A percentile compares a stretch with the other conserved stretches of the same genome.
These are phyloP conservation scores for Brachionus angularis DNA, from an alignment of 1,140 invertebrate species.

Conservation along the genomic window DNA sequence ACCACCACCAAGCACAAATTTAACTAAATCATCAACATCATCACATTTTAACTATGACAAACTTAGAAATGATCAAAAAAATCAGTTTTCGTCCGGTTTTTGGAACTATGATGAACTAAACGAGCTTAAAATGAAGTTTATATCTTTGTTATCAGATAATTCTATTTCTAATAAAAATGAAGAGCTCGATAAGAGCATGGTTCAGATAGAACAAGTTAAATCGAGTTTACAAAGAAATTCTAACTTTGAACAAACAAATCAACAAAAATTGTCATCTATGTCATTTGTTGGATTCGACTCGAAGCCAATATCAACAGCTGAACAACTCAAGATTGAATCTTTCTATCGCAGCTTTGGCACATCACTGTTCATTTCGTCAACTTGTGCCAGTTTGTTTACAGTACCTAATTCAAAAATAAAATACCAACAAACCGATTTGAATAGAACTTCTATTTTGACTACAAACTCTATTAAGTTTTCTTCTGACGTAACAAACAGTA, in stretches of 20 bases:
- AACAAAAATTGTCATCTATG: neutral
- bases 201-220: too few relatives aligned
- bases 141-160: constrained; percentile 27
- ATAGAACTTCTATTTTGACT: neutral
- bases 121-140: constrained; percentile 39
- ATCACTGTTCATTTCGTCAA: constrained; percentile 7
- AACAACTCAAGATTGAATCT: constrained; percentile 13
- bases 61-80: neutral
- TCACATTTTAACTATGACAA: too few relatives aligned
- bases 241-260: neutral
- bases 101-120: constrained; percentile 42
- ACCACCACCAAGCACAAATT: too few relatives aligned
- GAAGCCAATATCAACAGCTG: neutral
- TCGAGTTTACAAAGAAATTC: neutral
- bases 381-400: constrained; percentile 17
- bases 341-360: constrained; percentile 39
- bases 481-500: neutral
- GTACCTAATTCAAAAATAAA: neutral
- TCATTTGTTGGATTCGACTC: neutral
- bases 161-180: too few relatives aligned
- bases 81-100: neutral
- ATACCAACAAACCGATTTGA: neutral
- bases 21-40: constrained; percentile 10
- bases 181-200: too few relatives aligned
- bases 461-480: constrained; percentile 2